Evolutionary conservation across 2,797 vertebrate species (phyloP), one percentile per base, ranked within the genome.

Genomic region (Pipistrellus pygmaeus): DNA sequence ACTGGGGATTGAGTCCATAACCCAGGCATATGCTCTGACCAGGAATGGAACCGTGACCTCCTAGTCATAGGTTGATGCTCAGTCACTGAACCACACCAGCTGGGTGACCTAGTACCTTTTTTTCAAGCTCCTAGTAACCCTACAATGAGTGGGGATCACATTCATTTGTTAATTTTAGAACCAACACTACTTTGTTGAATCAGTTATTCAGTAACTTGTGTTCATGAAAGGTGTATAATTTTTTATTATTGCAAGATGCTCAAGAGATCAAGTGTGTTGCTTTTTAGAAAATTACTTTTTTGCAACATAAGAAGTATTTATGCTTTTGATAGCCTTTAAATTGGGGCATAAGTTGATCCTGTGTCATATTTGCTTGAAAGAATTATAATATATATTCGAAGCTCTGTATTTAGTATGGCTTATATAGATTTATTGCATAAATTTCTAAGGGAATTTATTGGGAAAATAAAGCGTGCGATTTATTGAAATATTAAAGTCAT

Each of bases 311-410:
- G 55, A 88, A 46, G 46, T 76, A 84, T 75, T 95, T 93, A 64
- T 87, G 30, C 15, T 93, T 83, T 44, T 86, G 51, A 73, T 46
- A 82, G 11, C 11, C 64, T 96, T 71, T 92, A 66, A 93, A 91
- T 55, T 90, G 72, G 5, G 21, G 73, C 21, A 48, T 27, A 82
- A 71, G n/a, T 93, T 87, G 30, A 64, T 92, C 84, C 17, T 6
- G 1, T 94, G 60, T 91, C 66, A 84, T 55, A 84, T 88, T 95
- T 95, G 18, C 73, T 73, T 78, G 55, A 90, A 94, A 76, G 21
- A 83, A 85, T 87, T 44, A 27, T n/a, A n/a, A n/a, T n/a, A n/a
- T 93, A 77, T 94, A 84, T 96, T 94, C 55, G 94, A 32, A 89
- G 23, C 21, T 91, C 48, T 82, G 55, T 93, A 68, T 82, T 94